Conservation (phyloP, 2,888 invertebrate genomes). For the Drosophila pseudotalamancana region DNA sequence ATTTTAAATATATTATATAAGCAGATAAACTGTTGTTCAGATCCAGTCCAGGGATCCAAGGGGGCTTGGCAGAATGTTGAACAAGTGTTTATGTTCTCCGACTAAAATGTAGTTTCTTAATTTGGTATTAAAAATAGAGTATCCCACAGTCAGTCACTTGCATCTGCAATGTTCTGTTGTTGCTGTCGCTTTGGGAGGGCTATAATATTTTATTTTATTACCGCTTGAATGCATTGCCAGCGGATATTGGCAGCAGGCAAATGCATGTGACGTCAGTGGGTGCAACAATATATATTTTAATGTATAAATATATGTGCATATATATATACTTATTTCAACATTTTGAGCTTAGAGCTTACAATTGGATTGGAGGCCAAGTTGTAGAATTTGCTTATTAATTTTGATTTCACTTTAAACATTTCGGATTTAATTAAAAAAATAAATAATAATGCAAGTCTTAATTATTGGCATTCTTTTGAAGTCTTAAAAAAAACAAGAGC, state of each 20-base stretch:
- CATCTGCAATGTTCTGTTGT: not conserved
- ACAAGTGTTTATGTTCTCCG: too few relatives aligned
- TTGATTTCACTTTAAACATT: conserved; percentile 2
- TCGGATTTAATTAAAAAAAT: too few relatives aligned
- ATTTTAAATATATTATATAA: too few relatives aligned
- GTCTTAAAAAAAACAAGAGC: too few relatives aligned
- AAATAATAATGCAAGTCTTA: too few relatives aligned
- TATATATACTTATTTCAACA: not conserved
- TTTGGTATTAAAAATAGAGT: not conserved
- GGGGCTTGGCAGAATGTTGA: too few relatives aligned
- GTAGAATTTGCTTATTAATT: not conserved
- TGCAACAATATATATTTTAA: conserved; percentile 16
- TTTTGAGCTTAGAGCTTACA: too few relatives aligned
- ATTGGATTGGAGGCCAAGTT: too few relatives aligned
- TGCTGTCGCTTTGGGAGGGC: conserved; percentile 15
- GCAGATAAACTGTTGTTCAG: not conserved
- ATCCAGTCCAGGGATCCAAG: too few relatives aligned
- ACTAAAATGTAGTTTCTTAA: too few relatives aligned
- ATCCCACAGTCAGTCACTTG: not conserved
- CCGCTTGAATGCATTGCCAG: conserved; percentile 71
- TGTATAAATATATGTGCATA: not conserved
- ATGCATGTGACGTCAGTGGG: conserved; percentile 49
- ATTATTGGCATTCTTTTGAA: too few relatives aligned
- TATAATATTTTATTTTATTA: conserved; percentile 36
- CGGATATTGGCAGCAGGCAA: conserved; percentile 64